These are phyloP conservation scores for Nothoprocta perdicaria DNA, from an alignment of 2,113 vertebrate species.

Conservation along the genomic window DNA sequence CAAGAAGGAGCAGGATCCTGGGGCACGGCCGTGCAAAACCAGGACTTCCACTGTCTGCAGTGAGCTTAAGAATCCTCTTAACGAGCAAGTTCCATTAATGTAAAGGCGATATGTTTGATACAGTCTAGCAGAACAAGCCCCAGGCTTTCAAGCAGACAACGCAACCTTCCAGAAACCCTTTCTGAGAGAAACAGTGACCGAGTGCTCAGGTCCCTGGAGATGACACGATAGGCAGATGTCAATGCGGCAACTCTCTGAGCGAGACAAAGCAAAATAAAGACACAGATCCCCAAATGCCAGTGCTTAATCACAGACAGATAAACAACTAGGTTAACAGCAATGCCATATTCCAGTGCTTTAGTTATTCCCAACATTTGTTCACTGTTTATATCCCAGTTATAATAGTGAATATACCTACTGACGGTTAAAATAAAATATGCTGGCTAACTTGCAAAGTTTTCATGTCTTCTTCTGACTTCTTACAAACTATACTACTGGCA, in stretches of 20 bases:
- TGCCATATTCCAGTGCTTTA: background rate
- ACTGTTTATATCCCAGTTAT: background rate
- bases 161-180: background rate
- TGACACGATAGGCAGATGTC: background rate
- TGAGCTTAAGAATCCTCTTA: background rate
- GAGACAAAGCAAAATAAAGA: background rate
- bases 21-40: background rate
- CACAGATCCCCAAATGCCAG: rapidly evolving
- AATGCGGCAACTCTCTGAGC: background rate
- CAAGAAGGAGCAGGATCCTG: background rate
- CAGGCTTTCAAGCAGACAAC: background rate
- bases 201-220: background rate
- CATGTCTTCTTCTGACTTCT: background rate
- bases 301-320: background rate
- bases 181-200: background rate
- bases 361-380: background rate
- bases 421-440: background rate
- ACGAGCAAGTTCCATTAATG: background rate
- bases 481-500: background rate
- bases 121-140: background rate
- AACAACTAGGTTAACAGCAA: background rate
- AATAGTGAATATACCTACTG: background rate
- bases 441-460: background rate
- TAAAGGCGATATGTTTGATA: background rate
- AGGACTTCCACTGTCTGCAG: background rate